A percentile compares a stretch with the other conserved stretches of the same genome.
Conservation (phyloP, 2,113 vertebrate genomes). For the Serinus canaria region DNA sequence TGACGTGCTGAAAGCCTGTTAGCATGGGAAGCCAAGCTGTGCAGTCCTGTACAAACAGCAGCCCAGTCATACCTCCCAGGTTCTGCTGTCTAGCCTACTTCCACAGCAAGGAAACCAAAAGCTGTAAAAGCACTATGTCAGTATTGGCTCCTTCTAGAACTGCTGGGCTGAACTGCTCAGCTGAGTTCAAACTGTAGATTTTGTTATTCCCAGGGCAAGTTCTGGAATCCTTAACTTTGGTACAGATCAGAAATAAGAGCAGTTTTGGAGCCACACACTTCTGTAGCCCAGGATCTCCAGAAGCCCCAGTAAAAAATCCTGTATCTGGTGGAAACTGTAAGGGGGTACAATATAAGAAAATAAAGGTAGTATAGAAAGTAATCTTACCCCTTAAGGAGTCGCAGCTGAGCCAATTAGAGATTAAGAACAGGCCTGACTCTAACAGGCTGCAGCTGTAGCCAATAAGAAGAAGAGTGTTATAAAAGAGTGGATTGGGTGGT, state of each 20-base stretch:
- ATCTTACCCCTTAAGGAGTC: too few relatives aligned
- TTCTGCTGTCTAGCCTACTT: neutral
- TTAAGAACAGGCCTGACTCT: too few relatives aligned
- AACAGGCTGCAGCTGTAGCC: too few relatives aligned
- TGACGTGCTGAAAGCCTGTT: neutral
- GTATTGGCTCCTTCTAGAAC: neutral
- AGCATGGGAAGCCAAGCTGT: neutral
- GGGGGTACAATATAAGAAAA: too few relatives aligned
- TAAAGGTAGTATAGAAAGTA: too few relatives aligned
- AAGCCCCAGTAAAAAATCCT: neutral
- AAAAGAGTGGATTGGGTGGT: too few relatives aligned
- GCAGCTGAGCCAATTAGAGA: too few relatives aligned
- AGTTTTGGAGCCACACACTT: neutral
- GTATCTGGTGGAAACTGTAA: neutral
- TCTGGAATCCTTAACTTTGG: neutral
- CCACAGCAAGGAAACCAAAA: neutral
- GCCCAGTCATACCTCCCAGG: neutral
- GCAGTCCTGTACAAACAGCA: neutral
- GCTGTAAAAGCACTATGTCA: neutral
- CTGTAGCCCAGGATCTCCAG: neutral
- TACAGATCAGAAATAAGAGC: neutral
- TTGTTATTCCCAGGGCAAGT: neutral
- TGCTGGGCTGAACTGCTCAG: neutral
- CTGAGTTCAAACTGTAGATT: neutral
- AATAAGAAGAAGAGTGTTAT: too few relatives aligned